Conservation (phyloP, 2,113 vertebrate species). For the Triplophysa siluroides region DNA sequence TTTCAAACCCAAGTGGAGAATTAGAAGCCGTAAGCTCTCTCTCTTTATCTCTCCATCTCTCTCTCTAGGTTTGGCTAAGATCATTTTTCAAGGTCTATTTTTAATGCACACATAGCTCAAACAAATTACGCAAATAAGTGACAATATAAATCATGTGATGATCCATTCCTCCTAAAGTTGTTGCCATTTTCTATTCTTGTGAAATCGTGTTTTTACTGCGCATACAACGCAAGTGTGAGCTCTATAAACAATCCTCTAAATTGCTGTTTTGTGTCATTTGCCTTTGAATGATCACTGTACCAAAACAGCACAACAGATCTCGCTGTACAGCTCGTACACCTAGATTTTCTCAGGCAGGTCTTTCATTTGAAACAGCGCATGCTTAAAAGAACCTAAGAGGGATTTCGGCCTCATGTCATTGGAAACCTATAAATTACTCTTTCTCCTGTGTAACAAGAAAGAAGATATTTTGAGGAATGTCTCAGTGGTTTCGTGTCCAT, state of each 20-base stretch:
- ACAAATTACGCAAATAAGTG: not conserved
- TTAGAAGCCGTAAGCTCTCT: slow-evolving; percentile 21
- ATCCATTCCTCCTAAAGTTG: too few relatives aligned
- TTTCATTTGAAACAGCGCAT: not conserved
- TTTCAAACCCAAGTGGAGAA: slow-evolving; percentile 40
- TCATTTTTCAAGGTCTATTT: slow-evolving; percentile 27
- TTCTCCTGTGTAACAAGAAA: too few relatives aligned
- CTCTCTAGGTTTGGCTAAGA: slow-evolving; percentile 24
- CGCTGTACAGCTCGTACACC: not conserved
- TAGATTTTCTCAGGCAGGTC: not conserved
- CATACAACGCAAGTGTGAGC: slow-evolving; percentile 25
- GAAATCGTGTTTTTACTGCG: not conserved
- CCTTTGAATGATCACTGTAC: slow-evolving; percentile 20
- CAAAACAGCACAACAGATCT: slow-evolving; percentile 27
- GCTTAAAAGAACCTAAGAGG: too few relatives aligned
- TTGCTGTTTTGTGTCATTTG: slow-evolving; percentile 6
- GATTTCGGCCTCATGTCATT: too few relatives aligned
- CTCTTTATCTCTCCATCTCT: not conserved
- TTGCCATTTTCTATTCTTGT: not conserved
- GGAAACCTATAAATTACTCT: too few relatives aligned
- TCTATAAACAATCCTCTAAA: slow-evolving; percentile 18
- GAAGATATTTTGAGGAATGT: too few relatives aligned
- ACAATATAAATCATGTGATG: not conserved
- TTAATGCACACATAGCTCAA: not conserved
- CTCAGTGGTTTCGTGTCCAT: too few relatives aligned